Base-by-base conservation (phyloP, 1,140 invertebrate genomes). In the Pogonognathellus flavescens region DNA sequence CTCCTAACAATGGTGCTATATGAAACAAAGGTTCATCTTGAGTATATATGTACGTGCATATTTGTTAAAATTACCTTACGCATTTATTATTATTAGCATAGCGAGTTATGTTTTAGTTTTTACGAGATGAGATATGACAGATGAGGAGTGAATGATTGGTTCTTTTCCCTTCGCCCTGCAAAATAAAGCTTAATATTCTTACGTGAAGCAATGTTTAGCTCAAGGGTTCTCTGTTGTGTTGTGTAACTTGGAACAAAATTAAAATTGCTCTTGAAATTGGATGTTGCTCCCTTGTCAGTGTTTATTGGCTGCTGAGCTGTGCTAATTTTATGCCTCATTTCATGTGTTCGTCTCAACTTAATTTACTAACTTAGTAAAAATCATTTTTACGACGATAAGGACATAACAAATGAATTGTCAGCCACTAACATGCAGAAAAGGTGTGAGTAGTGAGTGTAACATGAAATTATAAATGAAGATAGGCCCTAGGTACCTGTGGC, bases 311-410 rank as follows among this genome's bases (percentile, higher is more conserved):
- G 31, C 31, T 41, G 31, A 41, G 31, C 31, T 57, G 53, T 2
- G n/a, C 53, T 57, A 57, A 57, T 57, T 57, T 57, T 57, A 57
- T 57, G 53, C 53, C 53, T 57, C n/a, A 57, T 57, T 57, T 57
- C 53, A 57, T 57, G 11, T 57, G 53, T n/a, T 57, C 53, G 53
- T 57, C 53, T 9, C n/a, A n/a, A 13, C n/a, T 57, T 57, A 57
- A 57, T 57, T 57, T 57, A 57, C 53, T 14, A n/a, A 57, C 53
- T 14, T 13, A 57, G 11, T 14, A 57, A 13, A 13, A 14, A 57
- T n/a, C 11, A 14, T 57, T 57, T 53, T 57, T 57, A 57, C 53
- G 53, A 57, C 53, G 53, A 57, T n/a, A n/a, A 57, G 11, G n/a
- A n/a, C 11, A 57, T n/a, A 14, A 14, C n/a, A 57, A 57, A 57